A percentile compares a stretch with the other conserved stretches of the same genome.
Evolutionary conservation across 2,797 vertebrate species (phyloP).

Genomic region (Dicrostonyx torquatus): DNA sequence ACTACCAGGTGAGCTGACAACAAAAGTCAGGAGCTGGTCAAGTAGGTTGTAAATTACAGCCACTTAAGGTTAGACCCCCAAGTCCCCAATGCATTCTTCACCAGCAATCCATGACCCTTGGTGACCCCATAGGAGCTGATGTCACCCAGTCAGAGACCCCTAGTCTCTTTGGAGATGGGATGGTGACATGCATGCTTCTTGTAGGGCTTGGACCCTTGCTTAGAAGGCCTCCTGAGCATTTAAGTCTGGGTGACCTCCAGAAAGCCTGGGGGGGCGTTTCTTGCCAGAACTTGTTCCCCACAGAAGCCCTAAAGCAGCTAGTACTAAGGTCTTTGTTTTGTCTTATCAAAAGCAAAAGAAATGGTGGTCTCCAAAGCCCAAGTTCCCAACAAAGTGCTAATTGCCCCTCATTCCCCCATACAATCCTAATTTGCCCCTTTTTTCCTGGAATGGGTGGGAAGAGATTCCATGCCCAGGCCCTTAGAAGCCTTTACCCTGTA

Average conservation of each 20-base stretch:
- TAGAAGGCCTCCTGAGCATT: too few relatives aligned
- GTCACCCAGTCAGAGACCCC: background rate
- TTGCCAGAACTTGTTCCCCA: background rate
- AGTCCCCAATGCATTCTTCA: background rate
- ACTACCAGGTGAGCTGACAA: slow-evolving; percentile 88
- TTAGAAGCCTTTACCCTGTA: slow-evolving; percentile 78
- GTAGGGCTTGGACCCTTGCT: background rate
- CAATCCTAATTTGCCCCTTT: background rate
- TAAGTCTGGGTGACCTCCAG: background rate
- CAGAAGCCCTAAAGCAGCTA: background rate
- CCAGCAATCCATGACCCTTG: background rate
- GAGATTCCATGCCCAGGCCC: background rate
- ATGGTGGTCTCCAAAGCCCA: background rate
- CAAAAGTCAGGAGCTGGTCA: background rate
- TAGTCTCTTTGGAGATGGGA: background rate
- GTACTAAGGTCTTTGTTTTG: background rate
- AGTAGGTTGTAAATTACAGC: background rate
- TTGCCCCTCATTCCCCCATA: background rate
- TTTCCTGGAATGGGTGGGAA: background rate
- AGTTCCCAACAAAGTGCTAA: background rate
- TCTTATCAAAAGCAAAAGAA: background rate
- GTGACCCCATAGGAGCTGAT: background rate
- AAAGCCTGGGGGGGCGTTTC: background rate
- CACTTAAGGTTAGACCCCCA: background rate
- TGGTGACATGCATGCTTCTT: accelerated